Percentiles rank a stretch among this genome's conserved stretches.
phyloP scores from a whole-genome alignment of 92 coral and sea anemone species.

The Porites divaricata region DNA sequence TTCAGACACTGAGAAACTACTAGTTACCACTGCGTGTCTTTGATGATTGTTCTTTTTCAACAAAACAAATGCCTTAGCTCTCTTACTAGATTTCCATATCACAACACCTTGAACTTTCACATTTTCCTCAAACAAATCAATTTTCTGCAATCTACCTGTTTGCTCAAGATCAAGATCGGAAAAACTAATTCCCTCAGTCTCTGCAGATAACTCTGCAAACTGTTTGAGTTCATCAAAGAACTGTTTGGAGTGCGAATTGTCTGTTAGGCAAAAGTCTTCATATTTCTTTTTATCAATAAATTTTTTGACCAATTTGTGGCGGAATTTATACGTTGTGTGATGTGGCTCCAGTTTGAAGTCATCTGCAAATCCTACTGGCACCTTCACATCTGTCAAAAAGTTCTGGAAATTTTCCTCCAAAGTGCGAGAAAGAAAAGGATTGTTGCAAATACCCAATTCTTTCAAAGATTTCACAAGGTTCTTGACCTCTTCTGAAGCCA shows the following conservation, averaged over 20 bases:
- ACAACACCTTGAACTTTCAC: conserved; percentile 24
- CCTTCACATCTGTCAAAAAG: conserved; percentile 12
- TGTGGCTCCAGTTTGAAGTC: not conserved
- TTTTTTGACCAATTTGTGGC: not conserved
- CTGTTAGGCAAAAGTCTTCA: not conserved
- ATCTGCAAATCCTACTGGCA: conserved; percentile 1
- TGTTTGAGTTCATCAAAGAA: conserved; percentile 31
- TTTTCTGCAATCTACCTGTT: not conserved
- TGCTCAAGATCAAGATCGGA: not conserved
- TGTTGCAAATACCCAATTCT: not conserved
- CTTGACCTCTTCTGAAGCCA: not conserved
- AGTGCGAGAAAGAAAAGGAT: not conserved
- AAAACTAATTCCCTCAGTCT: not conserved
- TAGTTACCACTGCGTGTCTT: too few relatives aligned
- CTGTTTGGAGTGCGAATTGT: not conserved
- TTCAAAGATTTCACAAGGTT: not conserved
- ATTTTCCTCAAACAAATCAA: conserved; percentile 34
- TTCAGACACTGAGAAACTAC: not conserved
- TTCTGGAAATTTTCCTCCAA: not conserved
- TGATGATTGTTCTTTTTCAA: not conserved
- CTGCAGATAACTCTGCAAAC: not conserved
- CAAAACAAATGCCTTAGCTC: not conserved
- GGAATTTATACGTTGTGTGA: conserved; percentile 14
- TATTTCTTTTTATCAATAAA: not conserved
- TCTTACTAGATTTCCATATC: not conserved